A percentile compares a stretch with the other conserved stretches of the same genome.
Conservation (phyloP, 2,888 invertebrate species). For the Ferrisia virgata region DNA sequence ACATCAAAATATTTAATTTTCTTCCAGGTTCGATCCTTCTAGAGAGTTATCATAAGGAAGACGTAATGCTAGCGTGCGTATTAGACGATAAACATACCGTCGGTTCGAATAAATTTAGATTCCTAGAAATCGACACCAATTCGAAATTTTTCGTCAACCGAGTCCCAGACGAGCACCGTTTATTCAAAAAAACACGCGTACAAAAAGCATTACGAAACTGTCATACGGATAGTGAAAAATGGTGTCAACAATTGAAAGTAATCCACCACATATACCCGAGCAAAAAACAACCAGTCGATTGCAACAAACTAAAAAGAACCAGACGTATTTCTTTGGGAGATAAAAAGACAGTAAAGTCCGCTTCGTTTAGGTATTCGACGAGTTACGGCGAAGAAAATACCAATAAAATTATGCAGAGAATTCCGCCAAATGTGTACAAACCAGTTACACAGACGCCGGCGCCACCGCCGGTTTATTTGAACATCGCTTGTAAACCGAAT, state of each 20-base stretch:
- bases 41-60: constrained; percentile 53
- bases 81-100: constrained; percentile 51
- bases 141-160: constrained; percentile 53
- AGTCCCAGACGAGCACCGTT: constrained; percentile 52
- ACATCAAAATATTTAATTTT: too few species aligned
- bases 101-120: constrained; percentile 49
- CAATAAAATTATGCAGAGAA: not conserved
- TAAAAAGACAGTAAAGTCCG: constrained; percentile 52
- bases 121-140: constrained; percentile 54
- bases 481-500: constrained; percentile 33
- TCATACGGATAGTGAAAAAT: constrained; percentile 54
- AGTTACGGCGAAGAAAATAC: constrained; percentile 39
- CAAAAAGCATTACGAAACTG: constrained; percentile 57
- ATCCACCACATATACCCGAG: constrained; percentile 51
- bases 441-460: not conserved
- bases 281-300: constrained; percentile 50
- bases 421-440: not conserved
- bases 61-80: constrained; percentile 58
- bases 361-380: constrained; percentile 53
- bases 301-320: constrained; percentile 51
- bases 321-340: constrained; percentile 48
- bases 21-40: constrained; percentile 53
- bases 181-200: constrained; percentile 56
- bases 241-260: constrained; percentile 53
- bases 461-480: constrained; percentile 37